Evolutionary conservation across 2,113 vertebrate genomes (phyloP).

Genomic region (Sakesphorus luctuosus): DNA sequence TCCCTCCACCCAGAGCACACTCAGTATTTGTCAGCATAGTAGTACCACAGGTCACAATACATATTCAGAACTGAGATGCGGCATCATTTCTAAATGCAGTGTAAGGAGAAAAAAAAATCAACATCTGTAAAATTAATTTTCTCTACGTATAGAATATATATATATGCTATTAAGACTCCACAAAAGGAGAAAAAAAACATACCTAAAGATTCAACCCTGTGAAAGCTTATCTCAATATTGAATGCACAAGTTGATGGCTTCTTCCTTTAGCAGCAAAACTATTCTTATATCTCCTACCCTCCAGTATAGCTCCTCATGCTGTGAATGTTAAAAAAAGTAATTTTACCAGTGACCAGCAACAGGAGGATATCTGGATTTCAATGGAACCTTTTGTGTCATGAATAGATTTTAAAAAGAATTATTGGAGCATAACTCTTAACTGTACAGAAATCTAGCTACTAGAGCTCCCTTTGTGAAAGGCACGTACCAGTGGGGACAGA

Average conservation of each 20-base stretch:
- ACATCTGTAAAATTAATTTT: constrained; percentile 19
- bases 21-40: background rate
- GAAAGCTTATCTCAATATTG: constrained; percentile 6
- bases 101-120: background rate
- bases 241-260: constrained; percentile 68
- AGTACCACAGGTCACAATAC: background rate
- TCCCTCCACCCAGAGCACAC: background rate
- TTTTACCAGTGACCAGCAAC: background rate
- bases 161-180: constrained; percentile 52
- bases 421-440: background rate
- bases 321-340: background rate
- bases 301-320: background rate
- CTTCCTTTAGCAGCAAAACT: constrained; percentile 68
- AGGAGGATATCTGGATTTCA: constrained; percentile 7
- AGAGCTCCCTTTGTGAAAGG: constrained; percentile 35
- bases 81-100: background rate
- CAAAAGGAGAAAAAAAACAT: constrained; percentile 67
- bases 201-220: constrained; percentile 38
- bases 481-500: background rate
- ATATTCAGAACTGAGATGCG: background rate
- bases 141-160: background rate
- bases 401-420: background rate
- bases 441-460: background rate
- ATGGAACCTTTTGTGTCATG: background rate
- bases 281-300: background rate